Base-by-base conservation (phyloP, 1,140 invertebrate genomes). In the Neotoxoptera formosana region DNA sequence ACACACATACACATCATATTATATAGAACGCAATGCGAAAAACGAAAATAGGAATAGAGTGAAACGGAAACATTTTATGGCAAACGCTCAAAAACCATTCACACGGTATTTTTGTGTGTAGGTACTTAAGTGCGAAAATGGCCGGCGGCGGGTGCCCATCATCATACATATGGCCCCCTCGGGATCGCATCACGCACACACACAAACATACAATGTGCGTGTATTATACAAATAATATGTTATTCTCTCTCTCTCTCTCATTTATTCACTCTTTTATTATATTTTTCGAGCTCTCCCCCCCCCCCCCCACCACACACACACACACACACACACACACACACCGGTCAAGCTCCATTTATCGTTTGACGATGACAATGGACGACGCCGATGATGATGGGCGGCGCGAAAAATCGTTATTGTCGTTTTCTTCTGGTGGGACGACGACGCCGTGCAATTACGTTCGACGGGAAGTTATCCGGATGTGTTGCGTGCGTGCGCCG, bases 291-390 rank as follows among this genome's bases (percentile, higher is more conserved):
- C 56, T 60, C 56, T 30, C 56, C 56, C 21, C 23, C 9, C 56
- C 48, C 84, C 30, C 45, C 11, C n/a, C n/a, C n/a, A 84, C 41
- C 81, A 84, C 83, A 34, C 76, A 81, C 30, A 81, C 76, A 20
- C n/a, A 23, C 36, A 84, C 41, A 84, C 36, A 45, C n/a, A 34
- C 41, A n/a, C 45, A 25, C 30, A 41, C 30, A 41, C 45, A 90
- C 84, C 93, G 89, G 93, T 93, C 93, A 93, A 90, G 93, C 93
- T 93, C 93, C 93, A 93, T 60, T 93, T 93, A 90, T 90, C 48
- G 48, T 56, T n/a, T 25, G 34, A 88, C 86, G 86, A 84, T 41
- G 60, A 91, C 60, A 91, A 47, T 81, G 17, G 60, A 76, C 60
- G 90, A 47, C 60, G 60, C 41, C 45, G 90, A 47, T 60, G 90